Percentiles rank a stretch among this genome's conserved stretches.
Conservation (phyloP, 2,888 invertebrate genomes). For the Cryptocephalus primarius region DNA sequence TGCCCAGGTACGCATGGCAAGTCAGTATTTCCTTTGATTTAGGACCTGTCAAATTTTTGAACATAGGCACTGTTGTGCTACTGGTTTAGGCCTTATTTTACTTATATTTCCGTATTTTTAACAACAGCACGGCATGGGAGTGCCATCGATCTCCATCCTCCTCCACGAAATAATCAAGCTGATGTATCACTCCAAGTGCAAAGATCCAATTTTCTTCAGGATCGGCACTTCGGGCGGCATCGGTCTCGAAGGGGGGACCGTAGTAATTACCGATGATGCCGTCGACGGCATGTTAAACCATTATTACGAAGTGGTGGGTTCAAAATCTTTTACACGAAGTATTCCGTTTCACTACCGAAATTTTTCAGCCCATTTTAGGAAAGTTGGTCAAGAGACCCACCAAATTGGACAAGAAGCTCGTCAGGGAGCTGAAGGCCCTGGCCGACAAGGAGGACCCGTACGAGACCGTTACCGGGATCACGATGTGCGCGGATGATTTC, state of each 20-base stretch:
- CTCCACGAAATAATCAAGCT: conserved; percentile 94
- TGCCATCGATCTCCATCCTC: conserved; percentile 89
- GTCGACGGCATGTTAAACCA: conserved; percentile 79
- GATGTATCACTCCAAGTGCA: conserved; percentile 83
- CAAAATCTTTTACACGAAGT: neutral
- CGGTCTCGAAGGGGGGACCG: conserved; percentile 85
- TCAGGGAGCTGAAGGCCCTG: conserved; percentile 66
- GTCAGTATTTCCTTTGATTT: too few relatives aligned
- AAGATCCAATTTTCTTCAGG: conserved; percentile 85
- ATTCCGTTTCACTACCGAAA: neutral
- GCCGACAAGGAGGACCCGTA: conserved; percentile 71
- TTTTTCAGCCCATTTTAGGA: conserved; percentile 69
- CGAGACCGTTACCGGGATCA: conserved; percentile 81
- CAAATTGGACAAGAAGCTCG: conserved; percentile 69
- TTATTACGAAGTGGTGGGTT: conserved; percentile 69
- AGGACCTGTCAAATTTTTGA: too few relatives aligned
- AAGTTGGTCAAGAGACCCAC: conserved; percentile 72
- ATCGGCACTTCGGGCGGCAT: conserved; percentile 92
- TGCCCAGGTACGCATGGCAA: too few relatives aligned
- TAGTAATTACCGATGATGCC: conserved; percentile 86
- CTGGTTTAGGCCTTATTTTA: too few relatives aligned
- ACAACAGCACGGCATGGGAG: conserved; percentile 92
- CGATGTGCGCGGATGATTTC: conserved; percentile 95
- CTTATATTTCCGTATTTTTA: neutral
- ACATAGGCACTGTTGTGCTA: too few relatives aligned